Conservation (phyloP, 2,888 invertebrate species). For the Aphidoletes aphidimyza region DNA sequence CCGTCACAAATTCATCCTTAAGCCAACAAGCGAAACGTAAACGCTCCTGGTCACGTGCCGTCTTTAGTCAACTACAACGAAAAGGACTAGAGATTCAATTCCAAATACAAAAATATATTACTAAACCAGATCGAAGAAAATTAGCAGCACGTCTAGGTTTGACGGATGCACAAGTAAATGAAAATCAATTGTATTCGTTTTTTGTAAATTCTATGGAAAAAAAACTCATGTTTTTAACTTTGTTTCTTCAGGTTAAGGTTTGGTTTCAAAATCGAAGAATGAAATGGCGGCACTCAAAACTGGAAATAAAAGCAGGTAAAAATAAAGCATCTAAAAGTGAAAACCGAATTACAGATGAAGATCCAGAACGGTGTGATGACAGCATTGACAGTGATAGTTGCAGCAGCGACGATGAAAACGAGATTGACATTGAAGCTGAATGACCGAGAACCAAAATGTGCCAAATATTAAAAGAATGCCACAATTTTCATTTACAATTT, state of each 20-base stretch:
- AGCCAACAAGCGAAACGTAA: slow-evolving; percentile 74
- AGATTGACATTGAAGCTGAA: slow-evolving; percentile 58
- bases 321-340: slow-evolving; percentile 61
- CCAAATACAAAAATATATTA: slow-evolving; percentile 94
- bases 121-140: slow-evolving; percentile 92
- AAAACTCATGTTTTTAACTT: slow-evolving; percentile 22
- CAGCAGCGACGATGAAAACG: slow-evolving; percentile 58
- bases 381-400: slow-evolving; percentile 56
- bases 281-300: slow-evolving; percentile 86
- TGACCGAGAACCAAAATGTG: neutral
- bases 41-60: slow-evolving; percentile 93
- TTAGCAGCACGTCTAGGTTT: slow-evolving; percentile 90
- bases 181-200: slow-evolving; percentile 55
- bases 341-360: slow-evolving; percentile 54
- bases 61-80: slow-evolving; percentile 93
- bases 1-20: neutral
- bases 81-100: slow-evolving; percentile 93
- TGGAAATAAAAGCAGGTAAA: slow-evolving; percentile 68
- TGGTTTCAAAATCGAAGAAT: slow-evolving; percentile 92
- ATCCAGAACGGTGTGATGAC: neutral
- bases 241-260: slow-evolving; percentile 79
- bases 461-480: neutral
- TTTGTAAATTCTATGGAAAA: neutral
- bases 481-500: neutral
- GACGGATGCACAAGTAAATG: slow-evolving; percentile 87